These are phyloP conservation scores for Eueremaeus valkanovi DNA, from an alignment of 2,888 invertebrate species.

Conservation along the genomic window DNA sequence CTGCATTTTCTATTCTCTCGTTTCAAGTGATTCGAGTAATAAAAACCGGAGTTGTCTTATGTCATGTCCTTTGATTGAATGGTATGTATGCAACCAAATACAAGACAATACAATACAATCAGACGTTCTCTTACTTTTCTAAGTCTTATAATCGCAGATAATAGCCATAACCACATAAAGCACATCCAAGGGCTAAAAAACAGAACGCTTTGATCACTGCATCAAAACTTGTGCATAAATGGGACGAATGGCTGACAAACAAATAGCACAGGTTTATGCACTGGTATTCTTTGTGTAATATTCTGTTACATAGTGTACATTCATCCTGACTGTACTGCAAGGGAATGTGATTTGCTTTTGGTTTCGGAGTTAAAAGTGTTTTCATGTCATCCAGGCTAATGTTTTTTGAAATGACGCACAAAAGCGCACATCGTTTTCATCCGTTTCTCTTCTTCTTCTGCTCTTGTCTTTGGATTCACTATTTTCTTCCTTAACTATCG, in stretches of 20 bases:
- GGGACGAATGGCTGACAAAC: neutral
- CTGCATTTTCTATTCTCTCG: neutral
- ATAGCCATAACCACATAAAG: neutral
- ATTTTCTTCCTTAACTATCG: neutral
- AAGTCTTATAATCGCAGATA: neutral
- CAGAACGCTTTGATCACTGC: no score
- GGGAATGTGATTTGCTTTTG: slow-evolving; percentile 7
- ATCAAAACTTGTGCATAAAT: neutral
- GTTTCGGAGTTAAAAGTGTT: slow-evolving; percentile 12
- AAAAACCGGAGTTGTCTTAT: neutral
- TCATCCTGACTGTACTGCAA: neutral
- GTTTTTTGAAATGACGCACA: neutral
- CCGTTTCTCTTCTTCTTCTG: slow-evolving; percentile 4
- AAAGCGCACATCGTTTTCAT: neutral
- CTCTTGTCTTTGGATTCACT: neutral
- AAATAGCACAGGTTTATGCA: neutral
- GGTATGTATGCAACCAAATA: neutral
- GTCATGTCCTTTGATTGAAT: neutral
- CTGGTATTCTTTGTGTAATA: neutral
- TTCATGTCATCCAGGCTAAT: slow-evolving; percentile 23
- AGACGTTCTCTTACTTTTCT: neutral
- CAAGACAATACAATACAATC: neutral
- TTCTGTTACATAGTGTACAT: neutral
- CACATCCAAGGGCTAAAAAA: no score
- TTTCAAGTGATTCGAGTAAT: neutral